These are phyloP conservation scores for Chorisops tibialis DNA, from an alignment of 2,888 invertebrate genomes.

Conservation along the genomic window DNA sequence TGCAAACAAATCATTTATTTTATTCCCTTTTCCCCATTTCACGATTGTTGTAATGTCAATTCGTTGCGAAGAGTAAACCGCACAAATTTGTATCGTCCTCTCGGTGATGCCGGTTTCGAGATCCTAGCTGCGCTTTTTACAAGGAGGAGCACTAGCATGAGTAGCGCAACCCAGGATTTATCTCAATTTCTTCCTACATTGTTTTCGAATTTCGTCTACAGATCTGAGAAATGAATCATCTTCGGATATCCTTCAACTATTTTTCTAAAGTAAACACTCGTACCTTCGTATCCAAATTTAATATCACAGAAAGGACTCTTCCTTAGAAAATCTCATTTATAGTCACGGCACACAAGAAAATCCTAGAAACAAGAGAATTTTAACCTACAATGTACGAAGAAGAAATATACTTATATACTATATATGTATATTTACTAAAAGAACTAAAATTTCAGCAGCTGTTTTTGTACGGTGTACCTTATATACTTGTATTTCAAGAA, in stretches of 20 bases:
- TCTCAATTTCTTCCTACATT: neutral
- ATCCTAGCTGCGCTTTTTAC: neutral
- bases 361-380: slow-evolving; percentile 12
- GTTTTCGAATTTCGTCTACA: neutral
- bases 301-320: neutral
- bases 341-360: slow-evolving; percentile 15
- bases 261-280: neutral
- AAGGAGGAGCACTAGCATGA: neutral
- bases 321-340: slow-evolving; percentile 8
- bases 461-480: no score
- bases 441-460: no score
- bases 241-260: slow-evolving; percentile 15
- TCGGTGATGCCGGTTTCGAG: neutral
- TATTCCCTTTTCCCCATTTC: slow-evolving; percentile 26
- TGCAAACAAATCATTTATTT: slow-evolving; percentile 34
- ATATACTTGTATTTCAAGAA: no score
- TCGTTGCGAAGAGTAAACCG: slow-evolving; percentile 33
- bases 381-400: no score
- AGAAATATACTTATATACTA: no score
- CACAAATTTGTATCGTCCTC: slow-evolving; percentile 31
- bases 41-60: slow-evolving; percentile 33
- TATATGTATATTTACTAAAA: no score
- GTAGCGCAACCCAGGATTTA: neutral
- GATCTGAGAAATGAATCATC: slow-evolving; percentile 11
- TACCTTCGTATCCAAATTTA: slow-evolving; percentile 10